A percentile compares a stretch with the other conserved stretches of the same genome.
These are phyloP conservation scores for Moxostoma hubbsi DNA, from an alignment of 2,797 vertebrate genomes.

Conservation along the genomic window DNA sequence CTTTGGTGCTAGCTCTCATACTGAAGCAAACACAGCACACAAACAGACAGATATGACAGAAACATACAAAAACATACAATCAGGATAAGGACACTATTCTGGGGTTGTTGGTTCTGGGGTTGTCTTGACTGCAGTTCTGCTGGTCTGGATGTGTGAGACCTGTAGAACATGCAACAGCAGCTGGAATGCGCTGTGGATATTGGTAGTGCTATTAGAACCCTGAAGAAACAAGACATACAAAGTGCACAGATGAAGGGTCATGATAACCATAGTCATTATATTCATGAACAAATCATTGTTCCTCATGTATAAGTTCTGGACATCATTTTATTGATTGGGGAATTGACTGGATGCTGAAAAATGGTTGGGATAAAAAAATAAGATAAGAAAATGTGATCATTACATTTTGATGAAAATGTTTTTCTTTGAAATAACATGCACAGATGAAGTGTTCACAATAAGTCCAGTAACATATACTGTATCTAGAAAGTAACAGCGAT, in stretches of 20 bases:
- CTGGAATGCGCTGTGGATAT: slow-evolving; percentile 93
- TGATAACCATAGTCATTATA: slow-evolving; percentile 22
- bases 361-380: no score
- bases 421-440: not conserved
- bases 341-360: not conserved
- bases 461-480: not conserved
- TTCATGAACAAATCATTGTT: not conserved
- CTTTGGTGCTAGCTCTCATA: slow-evolving; percentile 24
- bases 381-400: no score
- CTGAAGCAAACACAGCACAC: slow-evolving; percentile 25
- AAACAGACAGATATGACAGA: slow-evolving; percentile 2
- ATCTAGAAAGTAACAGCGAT: no score
- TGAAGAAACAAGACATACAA: slow-evolving; percentile 62
- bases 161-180: slow-evolving; percentile 93
- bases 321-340: not conserved
- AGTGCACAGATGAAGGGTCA: slow-evolving; percentile 1
- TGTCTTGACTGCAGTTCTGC: slow-evolving; percentile 61
- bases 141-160: slow-evolving; percentile 87
- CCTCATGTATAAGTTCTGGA: not conserved
- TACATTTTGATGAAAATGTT: not conserved
- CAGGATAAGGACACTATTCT: slow-evolving; percentile 26
- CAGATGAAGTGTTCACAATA: not conserved
- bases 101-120: slow-evolving; percentile 54
- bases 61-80: not conserved
- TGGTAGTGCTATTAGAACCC: slow-evolving; percentile 92